A percentile compares a stretch with the other conserved stretches of the same genome.
These are phyloP conservation scores for Melikaiella ostensackeni DNA, from an alignment of 2,888 invertebrate species.

Conservation along the genomic window DNA sequence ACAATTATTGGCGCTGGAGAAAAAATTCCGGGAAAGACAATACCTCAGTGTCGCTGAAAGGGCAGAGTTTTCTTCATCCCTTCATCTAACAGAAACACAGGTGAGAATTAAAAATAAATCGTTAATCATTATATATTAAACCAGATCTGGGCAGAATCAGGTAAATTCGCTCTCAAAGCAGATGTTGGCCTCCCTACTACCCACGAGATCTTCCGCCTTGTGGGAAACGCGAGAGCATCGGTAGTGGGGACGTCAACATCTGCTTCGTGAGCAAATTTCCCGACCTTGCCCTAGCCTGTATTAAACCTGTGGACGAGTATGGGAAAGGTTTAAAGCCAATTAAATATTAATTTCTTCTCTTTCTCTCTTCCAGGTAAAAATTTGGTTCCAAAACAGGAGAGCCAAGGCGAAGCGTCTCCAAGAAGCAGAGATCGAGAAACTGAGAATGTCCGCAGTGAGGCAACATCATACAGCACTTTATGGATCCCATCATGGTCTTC, in stretches of 20 bases:
- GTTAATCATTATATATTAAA: background rate
- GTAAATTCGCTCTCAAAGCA: too few relatives aligned
- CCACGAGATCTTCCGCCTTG: too few relatives aligned
- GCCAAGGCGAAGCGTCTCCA: slow-evolving; percentile 98
- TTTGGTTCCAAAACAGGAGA: slow-evolving; percentile 96
- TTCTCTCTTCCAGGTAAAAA: slow-evolving; percentile 84
- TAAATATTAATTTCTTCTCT: background rate
- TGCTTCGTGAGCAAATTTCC: too few relatives aligned
- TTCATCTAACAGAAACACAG: slow-evolving; percentile 95
- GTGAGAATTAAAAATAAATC: slow-evolving; percentile 77
- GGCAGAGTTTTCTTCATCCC: slow-evolving; percentile 96
- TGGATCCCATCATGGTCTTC: slow-evolving; percentile 70
- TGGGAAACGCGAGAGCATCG: too few relatives aligned
- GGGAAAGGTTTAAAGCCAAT: background rate
- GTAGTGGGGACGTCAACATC: too few relatives aligned
- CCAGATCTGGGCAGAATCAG: too few relatives aligned
- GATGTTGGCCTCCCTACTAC: too few relatives aligned
- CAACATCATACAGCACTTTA: slow-evolving; percentile 73
- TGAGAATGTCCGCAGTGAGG: slow-evolving; percentile 86
- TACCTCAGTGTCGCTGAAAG: slow-evolving; percentile 98
- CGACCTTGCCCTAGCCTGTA: too few relatives aligned
- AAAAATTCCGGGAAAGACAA: slow-evolving; percentile 98
- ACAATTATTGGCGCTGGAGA: slow-evolving; percentile 94
- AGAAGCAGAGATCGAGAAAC: slow-evolving; percentile 98
- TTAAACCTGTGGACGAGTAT: background rate